phyloP scores from a whole-genome alignment of 2,797 vertebrate species.

The Geotria australis region DNA sequence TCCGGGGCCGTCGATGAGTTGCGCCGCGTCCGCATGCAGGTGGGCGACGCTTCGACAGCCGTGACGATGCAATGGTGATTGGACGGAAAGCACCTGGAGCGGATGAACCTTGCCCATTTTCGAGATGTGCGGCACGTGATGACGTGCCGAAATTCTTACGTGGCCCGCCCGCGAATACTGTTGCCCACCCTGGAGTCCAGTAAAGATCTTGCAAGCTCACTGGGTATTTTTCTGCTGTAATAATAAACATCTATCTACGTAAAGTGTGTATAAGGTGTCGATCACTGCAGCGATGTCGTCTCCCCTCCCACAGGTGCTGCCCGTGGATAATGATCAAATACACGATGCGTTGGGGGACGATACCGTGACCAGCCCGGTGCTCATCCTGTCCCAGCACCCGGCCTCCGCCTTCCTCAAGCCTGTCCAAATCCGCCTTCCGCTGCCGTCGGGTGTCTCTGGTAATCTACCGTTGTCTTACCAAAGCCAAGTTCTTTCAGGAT shows the following conservation, averaged over 20 bases:
- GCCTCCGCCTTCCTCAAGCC: constrained; percentile 34
- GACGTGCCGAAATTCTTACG: no score
- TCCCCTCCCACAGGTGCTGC: constrained; percentile 25
- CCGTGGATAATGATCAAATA: constrained; percentile 20
- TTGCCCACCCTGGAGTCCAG: no score
- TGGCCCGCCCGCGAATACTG: no score
- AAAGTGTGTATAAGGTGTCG: background rate
- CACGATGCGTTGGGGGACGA: constrained; percentile 15
- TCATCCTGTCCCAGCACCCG: constrained; percentile 47
- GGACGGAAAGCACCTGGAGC: no score
- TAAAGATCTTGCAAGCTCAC: no score
- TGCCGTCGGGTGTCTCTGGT: constrained; percentile 55
- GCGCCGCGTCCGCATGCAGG: constrained; percentile 46
- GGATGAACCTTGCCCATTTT: no score
- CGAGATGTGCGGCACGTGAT: no score
- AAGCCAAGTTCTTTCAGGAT: no score
- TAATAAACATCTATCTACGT: no score
- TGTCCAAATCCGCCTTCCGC: constrained; percentile 56
- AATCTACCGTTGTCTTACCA: no score
- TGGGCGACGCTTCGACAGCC: constrained; percentile 4
- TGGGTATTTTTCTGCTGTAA: no score
- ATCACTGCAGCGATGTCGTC: background rate
- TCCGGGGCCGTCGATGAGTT: constrained; percentile 27
- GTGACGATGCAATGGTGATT: no score
- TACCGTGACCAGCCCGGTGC: constrained; percentile 28